These are phyloP conservation scores for Nysson spinosus DNA, from an alignment of 2,888 invertebrate species.

Conservation along the genomic window DNA sequence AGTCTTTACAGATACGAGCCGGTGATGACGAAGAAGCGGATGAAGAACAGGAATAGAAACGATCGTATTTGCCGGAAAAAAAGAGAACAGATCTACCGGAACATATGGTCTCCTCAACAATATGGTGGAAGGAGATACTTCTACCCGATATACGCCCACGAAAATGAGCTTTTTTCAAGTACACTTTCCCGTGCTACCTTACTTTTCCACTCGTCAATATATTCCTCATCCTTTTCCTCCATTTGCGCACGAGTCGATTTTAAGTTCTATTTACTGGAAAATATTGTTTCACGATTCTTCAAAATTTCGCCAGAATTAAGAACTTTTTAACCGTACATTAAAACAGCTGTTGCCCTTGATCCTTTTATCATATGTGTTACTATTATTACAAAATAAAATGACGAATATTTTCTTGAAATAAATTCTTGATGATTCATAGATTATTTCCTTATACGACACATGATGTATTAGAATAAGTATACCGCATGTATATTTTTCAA, in stretches of 20 bases:
- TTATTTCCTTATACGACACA: too few species aligned
- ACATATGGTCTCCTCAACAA: constrained; percentile 52
- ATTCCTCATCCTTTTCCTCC: constrained; percentile 44
- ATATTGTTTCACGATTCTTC: neutral
- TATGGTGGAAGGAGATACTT: constrained; percentile 45
- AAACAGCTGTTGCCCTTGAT: too few species aligned
- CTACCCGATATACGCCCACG: constrained; percentile 57
- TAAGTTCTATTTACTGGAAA: too few species aligned
- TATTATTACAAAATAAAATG: too few species aligned
- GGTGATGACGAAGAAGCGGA: constrained; percentile 15
- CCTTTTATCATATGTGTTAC: too few species aligned
- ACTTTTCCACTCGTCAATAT: constrained; percentile 29
- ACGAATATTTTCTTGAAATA: too few species aligned
- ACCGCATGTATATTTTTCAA: too few species aligned
- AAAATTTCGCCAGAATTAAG: neutral
- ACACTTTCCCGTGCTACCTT: constrained; percentile 1
- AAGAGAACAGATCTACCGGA: constrained; percentile 35
- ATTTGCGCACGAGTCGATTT: constrained; percentile 47
- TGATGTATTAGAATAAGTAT: too few species aligned
- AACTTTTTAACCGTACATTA: neutral
- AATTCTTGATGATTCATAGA: too few species aligned
- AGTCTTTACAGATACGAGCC: constrained; percentile 34
- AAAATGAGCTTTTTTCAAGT: constrained; percentile 55
- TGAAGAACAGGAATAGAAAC: constrained; percentile 35
- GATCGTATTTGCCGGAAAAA: constrained; percentile 45